These are phyloP conservation scores for Dynastes maya DNA, from an alignment of 2,888 invertebrate species.

Conservation along the genomic window DNA sequence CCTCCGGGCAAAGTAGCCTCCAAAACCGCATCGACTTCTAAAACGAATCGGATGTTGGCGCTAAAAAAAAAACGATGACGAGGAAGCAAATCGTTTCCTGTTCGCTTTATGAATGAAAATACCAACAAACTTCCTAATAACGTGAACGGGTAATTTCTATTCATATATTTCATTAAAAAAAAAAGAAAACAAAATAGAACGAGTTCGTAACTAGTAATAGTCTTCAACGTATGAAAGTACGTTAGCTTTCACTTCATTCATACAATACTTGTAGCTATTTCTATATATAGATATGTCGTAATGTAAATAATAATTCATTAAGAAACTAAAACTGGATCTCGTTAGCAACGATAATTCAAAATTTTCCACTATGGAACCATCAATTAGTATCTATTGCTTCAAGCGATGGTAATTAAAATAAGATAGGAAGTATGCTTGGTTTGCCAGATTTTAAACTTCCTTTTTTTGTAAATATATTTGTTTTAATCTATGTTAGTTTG, in stretches of 20 bases:
- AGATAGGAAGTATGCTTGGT: too few species aligned
- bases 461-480: too few species aligned
- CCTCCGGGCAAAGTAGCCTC: background rate
- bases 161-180: background rate
- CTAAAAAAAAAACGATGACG: background rate
- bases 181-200: background rate
- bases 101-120: constrained; percentile 22
- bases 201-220: background rate
- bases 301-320: too few species aligned
- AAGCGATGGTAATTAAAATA: too few species aligned
- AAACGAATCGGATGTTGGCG: constrained; percentile 13
- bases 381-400: too few species aligned
- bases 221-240: background rate
- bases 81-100: background rate
- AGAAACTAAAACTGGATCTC: too few species aligned
- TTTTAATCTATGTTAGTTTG: too few species aligned
- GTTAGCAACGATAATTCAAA: too few species aligned
- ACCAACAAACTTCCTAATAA: constrained; percentile 5
- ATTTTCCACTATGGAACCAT: too few species aligned
- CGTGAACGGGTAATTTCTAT: constrained; percentile 2
- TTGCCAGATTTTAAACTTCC: too few species aligned
- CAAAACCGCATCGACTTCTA: background rate
- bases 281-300: background rate
- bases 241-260: constrained; percentile 29
- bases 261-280: background rate